phyloP scores from a whole-genome alignment of 1,140 invertebrate genomes.

The Aricia agestis region DNA sequence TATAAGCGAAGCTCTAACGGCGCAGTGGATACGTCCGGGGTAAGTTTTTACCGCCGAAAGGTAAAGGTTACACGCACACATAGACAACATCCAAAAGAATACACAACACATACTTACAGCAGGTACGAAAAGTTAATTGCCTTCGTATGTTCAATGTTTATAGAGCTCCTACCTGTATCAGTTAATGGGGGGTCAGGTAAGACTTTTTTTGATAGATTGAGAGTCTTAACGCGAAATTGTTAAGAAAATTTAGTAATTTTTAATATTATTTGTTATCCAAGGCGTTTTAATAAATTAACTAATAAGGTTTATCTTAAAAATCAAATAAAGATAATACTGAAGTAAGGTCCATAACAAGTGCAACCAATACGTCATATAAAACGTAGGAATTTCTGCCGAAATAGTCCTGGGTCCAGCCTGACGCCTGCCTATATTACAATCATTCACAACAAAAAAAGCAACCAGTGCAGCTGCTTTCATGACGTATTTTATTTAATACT shows the following conservation, averaged over 20 bases:
- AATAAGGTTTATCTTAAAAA: no score
- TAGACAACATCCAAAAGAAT: not conserved
- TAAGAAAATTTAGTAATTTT: not conserved
- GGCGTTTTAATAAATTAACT: no score
- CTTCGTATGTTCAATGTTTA: slow-evolving; percentile 16
- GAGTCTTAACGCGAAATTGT: not conserved
- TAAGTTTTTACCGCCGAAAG: not conserved
- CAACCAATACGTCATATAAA: no score
- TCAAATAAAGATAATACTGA: no score
- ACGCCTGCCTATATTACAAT: no score
- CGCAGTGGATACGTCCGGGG: not conserved
- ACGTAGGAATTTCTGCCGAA: no score
- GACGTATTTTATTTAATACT: no score
- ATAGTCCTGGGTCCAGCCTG: no score
- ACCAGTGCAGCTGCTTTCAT: no score
- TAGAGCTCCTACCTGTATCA: slow-evolving; percentile 14
- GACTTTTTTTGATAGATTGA: slow-evolving; percentile 2
- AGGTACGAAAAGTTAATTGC: slow-evolving; percentile 16
- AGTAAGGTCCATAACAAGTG: no score
- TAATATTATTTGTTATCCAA: not conserved
- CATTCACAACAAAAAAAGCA: no score
- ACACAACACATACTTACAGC: slow-evolving; percentile 7
- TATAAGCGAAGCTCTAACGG: not conserved
- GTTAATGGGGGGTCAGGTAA: slow-evolving; percentile 11
- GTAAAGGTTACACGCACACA: slow-evolving; percentile 11